phyloP scores from a whole-genome alignment of 2,113 vertebrate species.

The Archocentrus centrarchus region DNA sequence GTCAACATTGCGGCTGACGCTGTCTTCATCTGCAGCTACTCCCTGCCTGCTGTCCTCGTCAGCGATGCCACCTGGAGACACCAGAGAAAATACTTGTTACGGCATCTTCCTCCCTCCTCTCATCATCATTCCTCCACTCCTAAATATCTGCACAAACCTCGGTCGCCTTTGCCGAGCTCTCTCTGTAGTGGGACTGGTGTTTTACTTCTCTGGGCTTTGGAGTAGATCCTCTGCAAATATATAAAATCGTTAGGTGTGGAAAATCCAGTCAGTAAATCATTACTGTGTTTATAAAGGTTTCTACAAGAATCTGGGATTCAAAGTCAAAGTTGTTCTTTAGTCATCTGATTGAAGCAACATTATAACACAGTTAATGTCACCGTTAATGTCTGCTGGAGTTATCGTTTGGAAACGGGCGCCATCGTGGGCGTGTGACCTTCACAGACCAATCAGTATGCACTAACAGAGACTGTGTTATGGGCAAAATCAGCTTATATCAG shows the following conservation, averaged over 20 bases:
- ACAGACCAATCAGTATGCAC: no score
- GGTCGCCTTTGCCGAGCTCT: not conserved
- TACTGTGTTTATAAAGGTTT: rapidly evolving
- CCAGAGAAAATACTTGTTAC: not conserved
- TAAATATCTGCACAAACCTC: conserved; percentile 7
- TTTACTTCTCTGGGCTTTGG: conserved; percentile 47
- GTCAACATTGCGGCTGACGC: conserved; percentile 79
- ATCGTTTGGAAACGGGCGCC: no score
- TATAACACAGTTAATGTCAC: no score
- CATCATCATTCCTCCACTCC: not conserved
- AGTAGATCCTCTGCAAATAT: conserved; percentile 44
- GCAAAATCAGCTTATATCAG: no score
- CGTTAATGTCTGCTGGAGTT: no score
- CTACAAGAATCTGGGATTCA: no score
- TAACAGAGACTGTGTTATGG: no score
- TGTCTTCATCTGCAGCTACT: conserved; percentile 64
- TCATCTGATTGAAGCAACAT: no score
- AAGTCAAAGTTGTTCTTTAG: rapidly evolving
- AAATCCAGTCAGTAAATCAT: not conserved
- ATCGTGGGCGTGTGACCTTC: no score
- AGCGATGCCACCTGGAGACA: not conserved
- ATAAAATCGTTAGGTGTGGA: not conserved
- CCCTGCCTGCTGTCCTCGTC: conserved; percentile 1
- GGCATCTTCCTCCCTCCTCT: not conserved
- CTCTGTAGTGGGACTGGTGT: not conserved